These are phyloP conservation scores for Microctonus hyperodae DNA, from an alignment of 2,888 invertebrate species.

Conservation along the genomic window DNA sequence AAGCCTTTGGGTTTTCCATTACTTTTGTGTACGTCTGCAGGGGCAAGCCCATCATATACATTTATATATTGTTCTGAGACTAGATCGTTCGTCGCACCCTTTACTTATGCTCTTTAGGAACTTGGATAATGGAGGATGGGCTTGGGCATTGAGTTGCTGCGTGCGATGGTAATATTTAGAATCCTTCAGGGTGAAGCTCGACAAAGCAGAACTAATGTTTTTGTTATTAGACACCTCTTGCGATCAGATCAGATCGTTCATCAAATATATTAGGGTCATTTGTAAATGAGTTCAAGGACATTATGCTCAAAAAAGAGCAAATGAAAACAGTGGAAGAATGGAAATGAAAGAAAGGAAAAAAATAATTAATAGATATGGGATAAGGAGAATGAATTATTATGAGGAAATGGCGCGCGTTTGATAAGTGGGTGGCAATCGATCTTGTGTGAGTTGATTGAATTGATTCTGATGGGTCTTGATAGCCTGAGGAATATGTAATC, in stretches of 20 bases:
- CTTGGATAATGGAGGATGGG: conserved; percentile 17
- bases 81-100: conserved; percentile 30
- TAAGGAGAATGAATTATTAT: conserved; percentile 15
- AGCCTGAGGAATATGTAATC: conserved; percentile 27
- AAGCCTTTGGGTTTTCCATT: conserved; percentile 46
- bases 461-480: conserved; percentile 24
- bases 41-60: conserved; percentile 13
- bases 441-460: conserved; percentile 25
- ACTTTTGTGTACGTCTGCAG: conserved; percentile 22
- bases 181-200: conserved; percentile 1
- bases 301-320: neutral
- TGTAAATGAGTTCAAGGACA: conserved; percentile 33
- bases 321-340: conserved; percentile 7
- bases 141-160: conserved; percentile 3
- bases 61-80: neutral
- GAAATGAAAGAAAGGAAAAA: neutral
- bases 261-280: conserved; percentile 16
- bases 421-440: conserved; percentile 1
- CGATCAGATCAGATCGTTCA: conserved; percentile 16
- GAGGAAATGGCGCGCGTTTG: neutral
- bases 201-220: conserved; percentile 23
- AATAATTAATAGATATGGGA: neutral
- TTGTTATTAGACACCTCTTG: conserved; percentile 9
- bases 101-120: neutral
- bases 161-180: neutral